These are phyloP conservation scores for Myodes glareolus DNA, from an alignment of 2,113 vertebrate genomes.

Conservation along the genomic window DNA sequence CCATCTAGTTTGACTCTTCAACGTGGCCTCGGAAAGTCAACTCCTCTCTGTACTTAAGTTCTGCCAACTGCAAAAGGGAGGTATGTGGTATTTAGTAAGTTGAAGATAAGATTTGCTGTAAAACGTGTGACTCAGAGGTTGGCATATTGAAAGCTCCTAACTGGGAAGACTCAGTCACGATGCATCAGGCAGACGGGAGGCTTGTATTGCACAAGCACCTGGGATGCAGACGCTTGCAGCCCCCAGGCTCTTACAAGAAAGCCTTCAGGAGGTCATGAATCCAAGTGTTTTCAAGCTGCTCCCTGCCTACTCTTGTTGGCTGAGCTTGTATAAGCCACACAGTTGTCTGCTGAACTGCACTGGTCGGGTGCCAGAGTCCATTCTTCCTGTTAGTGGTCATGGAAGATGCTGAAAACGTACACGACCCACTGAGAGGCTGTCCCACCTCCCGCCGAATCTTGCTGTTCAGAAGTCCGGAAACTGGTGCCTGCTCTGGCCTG, in stretches of 20 bases:
- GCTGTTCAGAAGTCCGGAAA: neutral
- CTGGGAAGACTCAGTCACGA: neutral
- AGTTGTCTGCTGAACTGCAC: neutral
- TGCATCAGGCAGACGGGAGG: neutral
- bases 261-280: neutral
- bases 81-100: neutral
- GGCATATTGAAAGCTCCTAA: neutral
- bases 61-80: neutral
- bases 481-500: neutral
- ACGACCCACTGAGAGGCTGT: neutral
- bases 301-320: too few species aligned
- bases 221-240: neutral
- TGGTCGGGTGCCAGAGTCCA: neutral
- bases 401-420: conserved; percentile 1
- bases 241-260: too few species aligned
- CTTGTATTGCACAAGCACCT: neutral
- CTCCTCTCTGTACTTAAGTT: neutral
- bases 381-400: neutral
- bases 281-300: neutral
- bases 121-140: conserved; percentile 21
- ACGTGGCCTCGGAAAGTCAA: neutral
- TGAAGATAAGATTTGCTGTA: neutral
- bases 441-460: neutral
- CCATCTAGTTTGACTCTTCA: neutral
- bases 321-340: too few species aligned